Conservation (phyloP, 2,797 vertebrate genomes). For the Sebastes oblongus region DNA sequence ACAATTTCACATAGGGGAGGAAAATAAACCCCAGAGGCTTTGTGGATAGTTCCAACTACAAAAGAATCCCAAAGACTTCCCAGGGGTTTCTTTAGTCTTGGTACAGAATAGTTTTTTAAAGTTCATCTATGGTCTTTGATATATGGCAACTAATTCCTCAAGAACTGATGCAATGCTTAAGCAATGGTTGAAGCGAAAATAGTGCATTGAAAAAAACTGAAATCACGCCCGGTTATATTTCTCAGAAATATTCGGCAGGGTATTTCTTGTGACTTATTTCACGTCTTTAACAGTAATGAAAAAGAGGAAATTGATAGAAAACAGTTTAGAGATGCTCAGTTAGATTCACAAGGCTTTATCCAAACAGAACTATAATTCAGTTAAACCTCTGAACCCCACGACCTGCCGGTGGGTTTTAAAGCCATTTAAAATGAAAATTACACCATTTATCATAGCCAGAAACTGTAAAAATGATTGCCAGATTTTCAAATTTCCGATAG, state of each 20-base stretch:
- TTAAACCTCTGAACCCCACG: too few relatives aligned
- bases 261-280: background rate
- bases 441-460: too few relatives aligned
- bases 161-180: constrained; percentile 41
- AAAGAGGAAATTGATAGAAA: background rate
- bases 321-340: too few relatives aligned
- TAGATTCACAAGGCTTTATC: too few relatives aligned
- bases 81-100: background rate
- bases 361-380: background rate
- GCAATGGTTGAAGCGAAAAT: constrained; percentile 10
- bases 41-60: background rate
- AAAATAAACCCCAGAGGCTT: constrained; percentile 4
- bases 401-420: too few relatives aligned
- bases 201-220: background rate
- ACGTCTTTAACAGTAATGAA: background rate
- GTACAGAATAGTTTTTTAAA: constrained; percentile 1
- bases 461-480: too few relatives aligned
- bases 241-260: background rate
- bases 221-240: background rate
- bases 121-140: constrained; percentile 21
- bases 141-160: background rate
- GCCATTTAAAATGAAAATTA: too few relatives aligned
- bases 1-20: background rate
- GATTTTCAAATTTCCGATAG: too few relatives aligned
- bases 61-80: background rate